These are phyloP conservation scores for Drosophila nr. perissopoda DNA, from an alignment of 2,888 invertebrate species.

Conservation along the genomic window DNA sequence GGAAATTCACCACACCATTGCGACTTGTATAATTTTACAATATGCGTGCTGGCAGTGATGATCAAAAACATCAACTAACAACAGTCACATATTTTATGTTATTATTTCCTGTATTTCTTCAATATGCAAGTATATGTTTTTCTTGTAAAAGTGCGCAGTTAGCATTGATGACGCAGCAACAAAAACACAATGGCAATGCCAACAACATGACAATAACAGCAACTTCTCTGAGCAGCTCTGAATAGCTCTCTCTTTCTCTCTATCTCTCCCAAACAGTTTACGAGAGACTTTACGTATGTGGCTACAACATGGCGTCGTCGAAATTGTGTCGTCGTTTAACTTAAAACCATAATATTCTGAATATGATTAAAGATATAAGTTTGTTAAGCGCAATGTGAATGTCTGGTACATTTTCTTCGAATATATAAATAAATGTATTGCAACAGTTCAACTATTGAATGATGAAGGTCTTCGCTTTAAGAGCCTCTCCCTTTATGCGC, in stretches of 20 bases:
- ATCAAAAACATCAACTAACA: conserved; percentile 20
- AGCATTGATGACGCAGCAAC: conserved; percentile 80
- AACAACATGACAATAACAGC: conserved; percentile 60
- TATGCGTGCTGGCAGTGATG: conserved; percentile 26
- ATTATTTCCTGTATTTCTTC: conserved; percentile 16
- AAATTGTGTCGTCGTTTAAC: conserved; percentile 73
- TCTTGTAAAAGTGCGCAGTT: conserved; percentile 72
- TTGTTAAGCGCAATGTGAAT: conserved; percentile 1
- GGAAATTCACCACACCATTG: conserved; percentile 62
- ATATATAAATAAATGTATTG: conserved; percentile 15
- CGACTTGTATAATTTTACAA: conserved; percentile 35
- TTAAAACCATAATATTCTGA: conserved; percentile 55
- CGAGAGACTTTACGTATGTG: conserved; percentile 42
- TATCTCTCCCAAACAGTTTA: conserved; percentile 51
- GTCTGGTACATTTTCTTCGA: conserved; percentile 9
- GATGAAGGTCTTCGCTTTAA: conserved; percentile 11
- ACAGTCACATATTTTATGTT: conserved; percentile 17
- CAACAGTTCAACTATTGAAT: conserved; percentile 12
- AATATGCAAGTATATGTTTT: conserved; percentile 17
- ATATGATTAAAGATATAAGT: conserved; percentile 37
- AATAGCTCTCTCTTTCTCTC: conserved; percentile 46
- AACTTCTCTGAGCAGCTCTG: conserved; percentile 39
- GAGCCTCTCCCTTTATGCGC: conserved; percentile 19
- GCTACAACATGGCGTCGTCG: conserved; percentile 74
- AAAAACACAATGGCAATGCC: conserved; percentile 67